Percentiles rank a stretch among this genome's conserved stretches.
Evolutionary conservation across 1,140 invertebrate species (phyloP).

Genomic region (Ips typographus): DNA sequence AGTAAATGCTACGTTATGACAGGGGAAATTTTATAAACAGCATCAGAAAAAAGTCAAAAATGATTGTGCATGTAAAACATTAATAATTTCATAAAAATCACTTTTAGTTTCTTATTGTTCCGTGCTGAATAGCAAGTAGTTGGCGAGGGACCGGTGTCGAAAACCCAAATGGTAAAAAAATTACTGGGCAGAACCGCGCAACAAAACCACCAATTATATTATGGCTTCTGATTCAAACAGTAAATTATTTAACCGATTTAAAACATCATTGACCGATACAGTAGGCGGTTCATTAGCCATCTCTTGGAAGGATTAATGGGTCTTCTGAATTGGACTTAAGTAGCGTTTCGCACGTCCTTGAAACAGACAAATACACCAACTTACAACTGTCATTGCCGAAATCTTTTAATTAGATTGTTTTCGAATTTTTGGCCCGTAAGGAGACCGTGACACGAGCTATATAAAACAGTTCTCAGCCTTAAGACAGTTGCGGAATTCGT

Average conservation of each 20-base stretch:
- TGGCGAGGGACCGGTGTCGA: no score
- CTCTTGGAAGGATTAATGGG: not conserved
- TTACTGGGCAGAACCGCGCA: not conserved
- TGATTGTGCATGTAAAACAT: no score
- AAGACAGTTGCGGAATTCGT: not conserved
- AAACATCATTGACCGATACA: no score
- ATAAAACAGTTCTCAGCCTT: conserved; percentile 5
- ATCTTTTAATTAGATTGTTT: conserved; percentile 6
- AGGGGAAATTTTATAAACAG: no score
- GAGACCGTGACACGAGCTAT: conserved; percentile 5
- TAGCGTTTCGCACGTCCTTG: conserved; percentile 5
- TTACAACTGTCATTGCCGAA: conserved; percentile 1
- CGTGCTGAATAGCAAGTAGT: not conserved
- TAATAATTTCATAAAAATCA: not conserved
- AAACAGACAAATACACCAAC: not conserved
- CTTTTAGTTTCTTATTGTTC: not conserved
- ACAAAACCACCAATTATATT: not conserved
- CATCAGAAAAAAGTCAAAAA: no score
- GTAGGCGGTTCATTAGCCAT: not conserved
- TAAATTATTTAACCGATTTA: no score
- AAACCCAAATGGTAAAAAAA: not conserved
- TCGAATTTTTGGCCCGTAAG: not conserved
- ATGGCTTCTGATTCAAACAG: not conserved
- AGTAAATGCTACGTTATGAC: not conserved
- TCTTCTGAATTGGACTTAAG: not conserved